Evolutionary conservation across 2,113 vertebrate species (phyloP), one percentile per base, ranked within the genome.

Genomic region (Gallinago media): DNA sequence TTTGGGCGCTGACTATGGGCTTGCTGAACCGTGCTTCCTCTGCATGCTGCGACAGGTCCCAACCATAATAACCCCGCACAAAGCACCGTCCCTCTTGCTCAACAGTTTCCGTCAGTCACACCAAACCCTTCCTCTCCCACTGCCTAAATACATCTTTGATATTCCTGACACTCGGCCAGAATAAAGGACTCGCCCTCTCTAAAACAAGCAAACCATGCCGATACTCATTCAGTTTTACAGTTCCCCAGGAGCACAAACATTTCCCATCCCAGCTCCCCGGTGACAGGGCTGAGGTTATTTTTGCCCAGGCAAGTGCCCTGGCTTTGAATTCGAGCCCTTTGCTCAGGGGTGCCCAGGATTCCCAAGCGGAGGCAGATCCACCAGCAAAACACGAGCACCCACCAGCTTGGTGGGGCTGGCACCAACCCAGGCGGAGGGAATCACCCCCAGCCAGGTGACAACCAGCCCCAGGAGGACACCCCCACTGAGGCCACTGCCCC

Each of bases 1-100:
- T 88, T 72, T 91, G 17, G 2, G 54, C 68, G 88, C 77, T 56
- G 54, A 94, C 82, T 85, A 78, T 78, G 65, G 61, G 88, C 71
- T 78, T 96, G 92, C 68, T 94, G 88, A 96, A 71, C 89, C 40
- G 3, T 92, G 91, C 76, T 96, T 94, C 89, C 89, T 61, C 75
- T 92, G 71, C 92, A 4, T 74, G 95, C 83, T 96, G 83, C 3
- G 18, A 95, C 91, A 95, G 88, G 93, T 76, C 89, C 86, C 34
- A 74, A 66, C 72, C 91, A 83, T 85, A 88, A 92, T 79, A 92
- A 92, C 59, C 56, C 77, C 2, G 4, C 56, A 90, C 63, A 80
- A 80, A 86, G 77, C 85, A 79, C 68, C 14, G 6, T 50, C 67
- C 44, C 55, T 70, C 88, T 95, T 92, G 83, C 95, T 94, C 91